Conservation (phyloP, 1,140 invertebrate genomes). For the Leptoteleia sp. region DNA sequence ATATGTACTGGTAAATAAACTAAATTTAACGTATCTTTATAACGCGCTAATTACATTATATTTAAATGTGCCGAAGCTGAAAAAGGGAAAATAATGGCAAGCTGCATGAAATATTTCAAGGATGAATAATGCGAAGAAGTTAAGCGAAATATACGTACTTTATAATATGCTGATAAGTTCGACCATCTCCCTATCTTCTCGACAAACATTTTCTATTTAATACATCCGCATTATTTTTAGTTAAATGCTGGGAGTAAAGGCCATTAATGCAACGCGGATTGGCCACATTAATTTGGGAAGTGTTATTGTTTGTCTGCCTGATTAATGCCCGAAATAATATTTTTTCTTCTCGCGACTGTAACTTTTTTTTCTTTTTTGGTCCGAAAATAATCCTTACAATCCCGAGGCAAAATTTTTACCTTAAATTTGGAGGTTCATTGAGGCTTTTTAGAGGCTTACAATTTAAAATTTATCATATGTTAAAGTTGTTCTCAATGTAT, state of each 20-base stretch:
- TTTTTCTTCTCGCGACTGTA: background rate
- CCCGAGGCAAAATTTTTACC: too few species aligned
- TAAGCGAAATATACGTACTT: background rate
- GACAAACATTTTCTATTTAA: background rate
- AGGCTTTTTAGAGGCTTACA: too few species aligned
- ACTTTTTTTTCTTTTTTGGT: too few species aligned
- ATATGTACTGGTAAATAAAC: too few species aligned
- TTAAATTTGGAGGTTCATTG: too few species aligned
- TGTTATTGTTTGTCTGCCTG: background rate
- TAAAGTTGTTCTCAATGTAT: too few species aligned
- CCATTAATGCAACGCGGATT: background rate
- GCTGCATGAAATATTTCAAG: background rate
- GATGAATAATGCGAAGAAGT: background rate
- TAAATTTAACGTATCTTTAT: background rate
- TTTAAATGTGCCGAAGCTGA: background rate
- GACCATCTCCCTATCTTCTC: background rate
- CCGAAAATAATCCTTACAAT: conserved; percentile 39
- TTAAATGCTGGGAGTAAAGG: background rate
- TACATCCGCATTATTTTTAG: background rate
- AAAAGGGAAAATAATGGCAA: background rate
- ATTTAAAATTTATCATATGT: too few species aligned
- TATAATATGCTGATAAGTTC: background rate
- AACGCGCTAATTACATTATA: background rate
- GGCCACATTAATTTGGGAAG: background rate
- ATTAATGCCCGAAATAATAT: conserved; percentile 3